phyloP scores from a whole-genome alignment of 2,797 vertebrate species.

The Chelmon rostratus region DNA sequence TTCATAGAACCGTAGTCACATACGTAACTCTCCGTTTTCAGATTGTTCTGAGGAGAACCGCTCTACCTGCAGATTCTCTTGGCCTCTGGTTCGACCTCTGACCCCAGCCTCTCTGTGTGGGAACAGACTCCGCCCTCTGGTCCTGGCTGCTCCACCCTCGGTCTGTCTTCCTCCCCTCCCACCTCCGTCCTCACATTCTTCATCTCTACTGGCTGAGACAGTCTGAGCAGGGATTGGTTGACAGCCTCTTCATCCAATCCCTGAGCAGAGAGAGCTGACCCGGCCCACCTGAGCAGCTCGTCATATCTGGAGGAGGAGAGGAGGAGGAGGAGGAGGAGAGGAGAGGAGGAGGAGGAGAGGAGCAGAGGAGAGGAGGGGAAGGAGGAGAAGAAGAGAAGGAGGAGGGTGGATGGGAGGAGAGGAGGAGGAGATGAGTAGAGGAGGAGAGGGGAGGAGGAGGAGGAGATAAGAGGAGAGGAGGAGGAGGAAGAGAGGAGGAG shows the following conservation, averaged over 20 bases:
- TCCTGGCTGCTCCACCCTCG: background rate
- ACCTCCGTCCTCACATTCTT: conserved; percentile 51
- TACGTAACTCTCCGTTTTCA: too few relatives aligned
- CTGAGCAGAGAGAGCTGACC: conserved; percentile 81
- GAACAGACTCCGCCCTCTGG: conserved; percentile 5
- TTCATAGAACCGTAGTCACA: too few relatives aligned
- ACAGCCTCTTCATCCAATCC: conserved; percentile 82
- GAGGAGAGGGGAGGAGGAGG: too few relatives aligned
- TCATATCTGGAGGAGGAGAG: conserved; percentile 84
- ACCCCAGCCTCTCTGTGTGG: background rate
- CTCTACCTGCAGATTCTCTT: conserved; percentile 51
- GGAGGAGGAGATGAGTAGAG: too few relatives aligned
- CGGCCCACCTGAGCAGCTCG: conserved; percentile 85
- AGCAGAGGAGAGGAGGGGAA: background rate
- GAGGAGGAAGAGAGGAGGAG: too few relatives aligned
- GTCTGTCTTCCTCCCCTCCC: conserved; percentile 8
- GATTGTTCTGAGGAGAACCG: too few relatives aligned
- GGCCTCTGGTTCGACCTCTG: conserved; percentile 32
- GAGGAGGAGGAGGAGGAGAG: too few relatives aligned
- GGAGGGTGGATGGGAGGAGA: too few relatives aligned
- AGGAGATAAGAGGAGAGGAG: too few relatives aligned
- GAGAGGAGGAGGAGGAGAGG: background rate
- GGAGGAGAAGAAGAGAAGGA: too few relatives aligned
- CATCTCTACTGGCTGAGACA: conserved; percentile 80
- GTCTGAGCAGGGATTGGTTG: conserved; percentile 75